Evolutionary conservation across 2,113 vertebrate genomes (phyloP).

Genomic region (Leucoraja erinaceus): DNA sequence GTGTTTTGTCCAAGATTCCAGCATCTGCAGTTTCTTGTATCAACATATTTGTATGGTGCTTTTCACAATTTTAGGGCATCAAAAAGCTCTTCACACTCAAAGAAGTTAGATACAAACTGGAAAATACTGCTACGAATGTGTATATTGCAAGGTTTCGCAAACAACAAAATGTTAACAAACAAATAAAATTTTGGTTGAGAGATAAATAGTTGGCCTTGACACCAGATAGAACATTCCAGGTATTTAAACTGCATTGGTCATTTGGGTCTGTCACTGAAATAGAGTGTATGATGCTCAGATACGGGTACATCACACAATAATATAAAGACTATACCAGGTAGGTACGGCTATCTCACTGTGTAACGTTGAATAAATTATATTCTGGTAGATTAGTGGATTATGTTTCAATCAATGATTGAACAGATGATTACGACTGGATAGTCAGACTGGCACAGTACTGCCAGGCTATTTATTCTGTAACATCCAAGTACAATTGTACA

Average conservation of each 20-base stretch:
- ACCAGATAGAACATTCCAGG: neutral
- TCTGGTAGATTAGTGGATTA: neutral
- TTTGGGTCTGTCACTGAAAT: neutral
- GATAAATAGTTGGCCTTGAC: neutral
- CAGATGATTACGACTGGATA: neutral
- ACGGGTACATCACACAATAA: neutral
- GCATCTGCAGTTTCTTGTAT: too few species aligned
- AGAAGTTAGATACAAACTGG: neutral
- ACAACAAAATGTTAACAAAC: neutral
- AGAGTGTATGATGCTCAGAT: neutral
- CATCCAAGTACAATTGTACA: neutral
- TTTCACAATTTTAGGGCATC: neutral
- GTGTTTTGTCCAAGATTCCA: too few species aligned
- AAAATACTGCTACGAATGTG: neutral
- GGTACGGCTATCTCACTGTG: neutral
- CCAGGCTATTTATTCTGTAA: neutral
- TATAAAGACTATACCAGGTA: neutral
- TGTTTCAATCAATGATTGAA: neutral
- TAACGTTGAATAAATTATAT: neutral
- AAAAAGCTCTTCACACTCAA: neutral
- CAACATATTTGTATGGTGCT: neutral
- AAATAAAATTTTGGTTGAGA: neutral
- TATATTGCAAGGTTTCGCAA: neutral
- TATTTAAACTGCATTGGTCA: neutral
- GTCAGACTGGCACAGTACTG: neutral